These are phyloP conservation scores for Chelonia mydas DNA, from an alignment of 2,797 vertebrate species.

Conservation along the genomic window DNA sequence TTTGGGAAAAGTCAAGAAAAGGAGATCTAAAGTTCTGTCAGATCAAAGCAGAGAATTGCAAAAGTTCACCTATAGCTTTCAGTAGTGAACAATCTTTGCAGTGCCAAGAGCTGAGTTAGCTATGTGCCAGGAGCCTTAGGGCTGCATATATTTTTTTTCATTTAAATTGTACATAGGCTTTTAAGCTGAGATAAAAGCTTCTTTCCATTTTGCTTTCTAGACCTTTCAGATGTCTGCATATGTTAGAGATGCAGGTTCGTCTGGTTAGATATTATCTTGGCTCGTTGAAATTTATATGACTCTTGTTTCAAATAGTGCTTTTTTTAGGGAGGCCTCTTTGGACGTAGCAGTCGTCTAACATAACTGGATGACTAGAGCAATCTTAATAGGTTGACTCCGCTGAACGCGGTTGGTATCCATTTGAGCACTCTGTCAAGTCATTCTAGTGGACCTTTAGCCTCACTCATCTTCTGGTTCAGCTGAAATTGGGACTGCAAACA, in stretches of 20 bases:
- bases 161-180: background rate
- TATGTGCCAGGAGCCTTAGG: background rate
- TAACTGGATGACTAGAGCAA: background rate
- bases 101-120: background rate
- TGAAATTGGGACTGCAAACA: too few species aligned
- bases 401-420: too few species aligned
- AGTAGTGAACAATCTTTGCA: fast-evolving
- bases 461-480: too few species aligned
- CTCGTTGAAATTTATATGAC: too few species aligned
- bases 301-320: too few species aligned
- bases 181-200: background rate
- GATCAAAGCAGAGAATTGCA: background rate
- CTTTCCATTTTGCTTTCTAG: too few species aligned
- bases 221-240: too few species aligned
- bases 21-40: background rate
- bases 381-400: too few species aligned
- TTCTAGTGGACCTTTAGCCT: background rate
- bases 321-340: too few species aligned
- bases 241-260: too few species aligned
- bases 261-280: too few species aligned
- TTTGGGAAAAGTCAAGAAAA: background rate
- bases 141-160: background rate
- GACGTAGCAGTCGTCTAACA: background rate
- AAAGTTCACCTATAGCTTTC: background rate
- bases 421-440: background rate